Evolutionary conservation across 1,140 invertebrate genomes (phyloP).

Genomic region (Tachypleus tridentatus): DNA sequence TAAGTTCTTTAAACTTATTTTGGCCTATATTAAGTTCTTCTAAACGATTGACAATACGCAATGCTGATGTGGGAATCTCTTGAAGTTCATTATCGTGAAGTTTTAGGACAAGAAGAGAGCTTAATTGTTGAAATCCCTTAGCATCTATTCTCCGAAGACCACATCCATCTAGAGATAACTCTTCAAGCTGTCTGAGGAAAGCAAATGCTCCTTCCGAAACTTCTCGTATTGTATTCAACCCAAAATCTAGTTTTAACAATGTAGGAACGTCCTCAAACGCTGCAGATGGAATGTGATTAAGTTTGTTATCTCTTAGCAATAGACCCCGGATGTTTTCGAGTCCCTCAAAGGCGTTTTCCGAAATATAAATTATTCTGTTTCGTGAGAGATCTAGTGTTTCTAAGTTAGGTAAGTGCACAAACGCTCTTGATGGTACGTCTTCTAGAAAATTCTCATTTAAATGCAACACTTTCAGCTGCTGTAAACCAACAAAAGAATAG

Average conservation of each 20-base stretch:
- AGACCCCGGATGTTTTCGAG: constrained; percentile 59
- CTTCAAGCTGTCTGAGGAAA: constrained; percentile 51
- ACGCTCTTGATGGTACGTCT: constrained; percentile 57
- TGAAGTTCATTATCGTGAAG: constrained; percentile 62
- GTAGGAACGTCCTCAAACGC: constrained; percentile 53
- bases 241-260: constrained; percentile 50
- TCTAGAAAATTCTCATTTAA: constrained; percentile 67
- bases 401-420: constrained; percentile 56
- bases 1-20: constrained; percentile 58
- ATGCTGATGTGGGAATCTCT: constrained; percentile 53
- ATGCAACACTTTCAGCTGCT: constrained; percentile 56
- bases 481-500: constrained; percentile 53
- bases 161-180: constrained; percentile 64
- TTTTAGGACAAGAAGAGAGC: constrained; percentile 51
- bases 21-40: constrained; percentile 66
- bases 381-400: constrained; percentile 76
- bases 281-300: constrained; percentile 46
- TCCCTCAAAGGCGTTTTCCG: constrained; percentile 61
- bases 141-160: constrained; percentile 46
- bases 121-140: constrained; percentile 49
- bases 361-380: constrained; percentile 69
- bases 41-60: constrained; percentile 59
- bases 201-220: constrained; percentile 38
- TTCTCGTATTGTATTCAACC: constrained; percentile 60
- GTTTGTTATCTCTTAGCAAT: constrained; percentile 70